A percentile compares a stretch with the other conserved stretches of the same genome.
These are phyloP conservation scores for Carposina sasakii DNA, from an alignment of 1,140 invertebrate genomes.

Conservation along the genomic window DNA sequence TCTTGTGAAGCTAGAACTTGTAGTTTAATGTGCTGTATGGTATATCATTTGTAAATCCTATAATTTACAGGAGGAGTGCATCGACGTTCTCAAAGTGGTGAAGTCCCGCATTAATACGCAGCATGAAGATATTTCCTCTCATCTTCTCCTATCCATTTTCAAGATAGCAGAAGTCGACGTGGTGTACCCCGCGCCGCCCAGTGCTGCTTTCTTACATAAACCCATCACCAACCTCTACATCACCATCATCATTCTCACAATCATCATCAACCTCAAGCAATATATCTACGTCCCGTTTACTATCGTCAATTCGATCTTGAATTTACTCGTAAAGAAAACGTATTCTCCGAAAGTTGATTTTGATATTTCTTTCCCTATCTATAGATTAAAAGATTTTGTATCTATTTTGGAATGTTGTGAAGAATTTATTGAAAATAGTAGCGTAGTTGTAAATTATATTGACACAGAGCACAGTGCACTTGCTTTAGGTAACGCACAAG, in stretches of 20 bases:
- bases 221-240: slow-evolving; percentile 42
- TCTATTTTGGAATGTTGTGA: slow-evolving; percentile 59
- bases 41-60: too few species aligned
- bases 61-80: slow-evolving; percentile 85
- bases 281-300: slow-evolving; percentile 24
- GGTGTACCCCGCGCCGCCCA: slow-evolving; percentile 70
- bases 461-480: slow-evolving; percentile 54
- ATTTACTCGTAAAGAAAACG: slow-evolving; percentile 52
- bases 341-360: too few species aligned
- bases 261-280: slow-evolving; percentile 41
- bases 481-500: slow-evolving; percentile 60
- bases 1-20: too few species aligned
- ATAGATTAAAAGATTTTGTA: slow-evolving; percentile 51
- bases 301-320: slow-evolving; percentile 56
- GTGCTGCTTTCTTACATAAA: slow-evolving; percentile 35
- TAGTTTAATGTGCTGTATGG: too few species aligned
- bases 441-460: slow-evolving; percentile 51
- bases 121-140: slow-evolving; percentile 87
- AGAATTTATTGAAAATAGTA: slow-evolving; percentile 53
- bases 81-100: slow-evolving; percentile 83
- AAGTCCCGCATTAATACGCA: slow-evolving; percentile 88
- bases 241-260: slow-evolving; percentile 41
- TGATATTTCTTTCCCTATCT: too few species aligned
- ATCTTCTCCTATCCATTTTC: slow-evolving; percentile 89
- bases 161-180: slow-evolving; percentile 94